Percentiles rank a stretch among this genome's conserved stretches.
Evolutionary conservation across 2,888 invertebrate genomes (phyloP).

Genomic region (Pteria penguin): DNA sequence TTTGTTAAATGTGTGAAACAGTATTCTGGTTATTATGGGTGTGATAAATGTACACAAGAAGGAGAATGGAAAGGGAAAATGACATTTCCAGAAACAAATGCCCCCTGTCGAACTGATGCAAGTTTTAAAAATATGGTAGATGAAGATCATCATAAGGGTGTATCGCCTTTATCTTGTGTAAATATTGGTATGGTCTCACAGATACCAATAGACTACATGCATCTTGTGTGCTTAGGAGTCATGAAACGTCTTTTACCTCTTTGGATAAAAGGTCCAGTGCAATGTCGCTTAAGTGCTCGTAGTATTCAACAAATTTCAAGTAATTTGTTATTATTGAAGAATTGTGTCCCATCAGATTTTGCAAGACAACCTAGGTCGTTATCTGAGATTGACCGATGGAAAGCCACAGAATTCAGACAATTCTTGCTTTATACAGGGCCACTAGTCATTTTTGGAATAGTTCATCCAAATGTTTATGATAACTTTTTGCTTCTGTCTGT

Average conservation of each 20-base stretch:
- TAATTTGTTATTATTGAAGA: constrained; percentile 7
- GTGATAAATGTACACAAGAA: no score
- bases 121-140: constrained; percentile 43
- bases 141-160: constrained; percentile 51
- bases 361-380: constrained; percentile 53
- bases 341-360: constrained; percentile 58
- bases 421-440: constrained; percentile 67
- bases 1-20: constrained; percentile 58
- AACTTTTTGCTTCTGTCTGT: constrained; percentile 51
- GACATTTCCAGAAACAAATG: constrained; percentile 56
- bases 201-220: constrained; percentile 74
- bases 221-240: constrained; percentile 70
- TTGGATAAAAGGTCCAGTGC: constrained; percentile 59
- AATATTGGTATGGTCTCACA: constrained; percentile 60
- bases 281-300: constrained; percentile 30
- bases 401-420: constrained; percentile 67
- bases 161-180: constrained; percentile 51
- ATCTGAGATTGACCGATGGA: constrained; percentile 61
- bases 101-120: constrained; percentile 67
- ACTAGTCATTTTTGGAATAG: constrained; percentile 48
- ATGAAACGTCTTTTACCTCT: constrained; percentile 60
- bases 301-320: constrained; percentile 20
- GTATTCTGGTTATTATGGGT: constrained; percentile 61
- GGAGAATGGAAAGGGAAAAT: constrained; percentile 25
- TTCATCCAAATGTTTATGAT: constrained; percentile 42